A percentile compares a stretch with the other conserved stretches of the same genome.
phyloP scores from a whole-genome alignment of 1,140 invertebrate genomes.

The Orius laevigatus region DNA sequence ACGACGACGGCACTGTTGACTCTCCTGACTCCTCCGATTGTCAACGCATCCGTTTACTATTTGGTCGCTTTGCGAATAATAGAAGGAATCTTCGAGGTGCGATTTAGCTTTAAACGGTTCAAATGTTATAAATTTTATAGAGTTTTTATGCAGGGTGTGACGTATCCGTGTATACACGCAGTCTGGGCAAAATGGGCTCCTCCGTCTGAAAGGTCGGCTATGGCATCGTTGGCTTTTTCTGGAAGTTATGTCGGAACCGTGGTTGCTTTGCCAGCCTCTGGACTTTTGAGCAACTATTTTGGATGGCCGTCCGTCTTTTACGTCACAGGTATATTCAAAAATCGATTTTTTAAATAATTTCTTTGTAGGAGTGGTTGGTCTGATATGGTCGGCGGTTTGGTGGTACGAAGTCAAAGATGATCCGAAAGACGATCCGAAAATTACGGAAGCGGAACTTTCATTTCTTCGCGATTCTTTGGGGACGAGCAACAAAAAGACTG shows the following conservation, averaged over 20 bases:
- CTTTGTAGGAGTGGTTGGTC: slow-evolving; percentile 38
- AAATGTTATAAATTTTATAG: not conserved
- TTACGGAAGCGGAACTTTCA: slow-evolving; percentile 53
- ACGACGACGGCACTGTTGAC: slow-evolving; percentile 64
- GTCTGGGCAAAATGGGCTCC: slow-evolving; percentile 83
- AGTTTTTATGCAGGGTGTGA: slow-evolving; percentile 53
- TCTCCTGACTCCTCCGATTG: slow-evolving; percentile 61
- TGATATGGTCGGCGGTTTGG: slow-evolving; percentile 57
- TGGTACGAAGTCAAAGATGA: slow-evolving; percentile 51
- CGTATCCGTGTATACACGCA: slow-evolving; percentile 76
- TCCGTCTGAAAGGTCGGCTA: slow-evolving; percentile 55
- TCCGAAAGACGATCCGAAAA: slow-evolving; percentile 57
- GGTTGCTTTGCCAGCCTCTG: slow-evolving; percentile 57
- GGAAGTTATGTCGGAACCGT: slow-evolving; percentile 72
- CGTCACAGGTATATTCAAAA: slow-evolving; percentile 47
- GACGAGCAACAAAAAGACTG: not conserved
- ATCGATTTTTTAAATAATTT: not conserved
- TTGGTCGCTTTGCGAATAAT: slow-evolving; percentile 60
- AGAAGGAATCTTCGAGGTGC: slow-evolving; percentile 78
- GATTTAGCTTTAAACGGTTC: not conserved
- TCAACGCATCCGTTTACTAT: slow-evolving; percentile 41
- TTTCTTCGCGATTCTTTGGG: slow-evolving; percentile 46
- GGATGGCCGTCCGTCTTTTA: slow-evolving; percentile 85
- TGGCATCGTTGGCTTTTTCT: slow-evolving; percentile 63
- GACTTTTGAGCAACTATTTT: slow-evolving; percentile 46